phyloP scores from a whole-genome alignment of 2,888 invertebrate genomes.

The Aplocera efformata region DNA sequence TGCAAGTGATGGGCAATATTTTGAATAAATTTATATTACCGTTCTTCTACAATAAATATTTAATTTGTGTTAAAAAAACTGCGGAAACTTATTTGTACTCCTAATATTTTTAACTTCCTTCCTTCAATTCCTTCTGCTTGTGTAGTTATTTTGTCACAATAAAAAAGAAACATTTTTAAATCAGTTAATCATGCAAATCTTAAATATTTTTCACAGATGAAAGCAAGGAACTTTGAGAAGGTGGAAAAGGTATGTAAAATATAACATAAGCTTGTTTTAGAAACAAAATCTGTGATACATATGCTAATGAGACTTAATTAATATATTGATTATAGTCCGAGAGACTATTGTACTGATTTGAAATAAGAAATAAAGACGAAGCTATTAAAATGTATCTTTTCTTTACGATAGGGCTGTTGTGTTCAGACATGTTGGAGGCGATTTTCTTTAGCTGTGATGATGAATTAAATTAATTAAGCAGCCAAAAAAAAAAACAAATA shows the following conservation, averaged over 20 bases:
- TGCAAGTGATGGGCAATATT: no score
- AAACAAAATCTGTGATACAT: conserved; percentile 37
- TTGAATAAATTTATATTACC: no score
- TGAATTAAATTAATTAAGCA: conserved; percentile 1
- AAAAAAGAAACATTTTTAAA: no score
- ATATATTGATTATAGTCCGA: conserved; percentile 2
- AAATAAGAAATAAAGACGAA: conserved; percentile 54
- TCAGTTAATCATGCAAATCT: no score
- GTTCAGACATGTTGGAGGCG: conserved; percentile 76
- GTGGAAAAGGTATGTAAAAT: conserved; percentile 96
- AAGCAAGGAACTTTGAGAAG: conserved; percentile 97
- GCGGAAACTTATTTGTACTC: no score
- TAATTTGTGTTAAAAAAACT: no score
- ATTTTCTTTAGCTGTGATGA: conserved; percentile 50
- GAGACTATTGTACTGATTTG: conserved; percentile 4
- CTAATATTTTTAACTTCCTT: no score
- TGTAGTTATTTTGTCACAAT: no score
- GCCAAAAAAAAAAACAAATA: neutral
- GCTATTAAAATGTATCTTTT: conserved; percentile 50
- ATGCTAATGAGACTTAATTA: conserved; percentile 9
- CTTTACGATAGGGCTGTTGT: conserved; percentile 73
- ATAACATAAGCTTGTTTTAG: conserved; percentile 36
- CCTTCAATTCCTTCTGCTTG: no score
- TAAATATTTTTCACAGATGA: conserved; percentile 87
- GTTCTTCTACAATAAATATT: no score